Evolutionary conservation across 2,113 vertebrate genomes (phyloP).

Genomic region (Peromyscus polionotus): DNA sequence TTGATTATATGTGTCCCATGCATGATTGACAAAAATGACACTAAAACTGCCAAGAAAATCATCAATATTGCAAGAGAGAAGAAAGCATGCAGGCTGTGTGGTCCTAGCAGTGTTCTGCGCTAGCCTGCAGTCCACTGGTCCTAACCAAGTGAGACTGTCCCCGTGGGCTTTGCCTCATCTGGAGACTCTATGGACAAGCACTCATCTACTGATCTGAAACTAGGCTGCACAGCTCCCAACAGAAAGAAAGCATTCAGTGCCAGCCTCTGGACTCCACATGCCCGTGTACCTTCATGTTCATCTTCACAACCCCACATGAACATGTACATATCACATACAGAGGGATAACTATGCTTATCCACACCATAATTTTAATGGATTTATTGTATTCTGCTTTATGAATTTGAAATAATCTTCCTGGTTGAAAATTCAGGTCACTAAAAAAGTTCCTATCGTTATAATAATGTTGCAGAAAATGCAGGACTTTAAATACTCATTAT

Average conservation of each 20-base stretch:
- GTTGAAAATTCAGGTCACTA: slow-evolving; percentile 27
- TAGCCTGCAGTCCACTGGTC: too few species aligned
- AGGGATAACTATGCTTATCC: background rate
- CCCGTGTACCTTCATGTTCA: background rate
- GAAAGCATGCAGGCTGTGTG: too few species aligned
- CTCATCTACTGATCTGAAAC: too few species aligned
- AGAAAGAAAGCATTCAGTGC: background rate
- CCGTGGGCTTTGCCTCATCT: too few species aligned
- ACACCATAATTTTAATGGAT: background rate
- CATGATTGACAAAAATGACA: too few species aligned
- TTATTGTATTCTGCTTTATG: background rate
- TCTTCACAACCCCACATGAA: background rate
- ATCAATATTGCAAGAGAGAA: too few species aligned
- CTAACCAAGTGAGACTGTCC: too few species aligned
- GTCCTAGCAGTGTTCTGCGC: too few species aligned
- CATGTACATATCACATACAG: background rate
- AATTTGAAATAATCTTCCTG: background rate
- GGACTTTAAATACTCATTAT: slow-evolving; percentile 8
- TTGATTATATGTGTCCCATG: too few species aligned
- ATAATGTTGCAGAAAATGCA: slow-evolving; percentile 23
- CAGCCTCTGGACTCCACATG: background rate
- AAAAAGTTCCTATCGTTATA: background rate
- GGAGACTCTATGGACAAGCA: too few species aligned
- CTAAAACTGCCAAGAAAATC: too few species aligned
- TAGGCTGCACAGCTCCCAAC: too few species aligned